Base-by-base conservation (phyloP, 2,797 vertebrate genomes). In the Microctenopoma steveboyesi region DNA sequence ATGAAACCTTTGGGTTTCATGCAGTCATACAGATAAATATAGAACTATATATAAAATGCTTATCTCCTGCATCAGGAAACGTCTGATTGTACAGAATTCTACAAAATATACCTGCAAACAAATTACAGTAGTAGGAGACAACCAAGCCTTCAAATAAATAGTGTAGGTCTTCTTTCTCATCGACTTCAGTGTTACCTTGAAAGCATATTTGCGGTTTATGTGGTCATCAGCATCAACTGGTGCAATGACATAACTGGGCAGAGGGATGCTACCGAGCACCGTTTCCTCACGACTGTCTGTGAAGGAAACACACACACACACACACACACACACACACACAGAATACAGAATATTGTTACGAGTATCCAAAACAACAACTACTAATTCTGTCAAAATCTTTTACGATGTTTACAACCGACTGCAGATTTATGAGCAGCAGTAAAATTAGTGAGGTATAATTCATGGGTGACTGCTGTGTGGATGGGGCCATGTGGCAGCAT, bases 281-380 rank as follows among this genome's bases (percentile, higher is more conserved):
- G 92, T 93, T 90, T 99, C 98, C 88, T 99, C 98, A 93, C 97
- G 94, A 91, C 97, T 99, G 87, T 99, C 98, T 99, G 93, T 84
- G 85, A 78, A 90, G 13, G 68, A 46, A 65, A 12, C 55, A 33
- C 30, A 7, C 30, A 53, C 45, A 70, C 51, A 66, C 18, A 74
- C 35, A 71, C 30, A 48, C 39, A 64, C 15, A 52, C 30, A 55
- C 45, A 72, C 48, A 64, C 18, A 76, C 33, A 72, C 30, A 48
- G 30, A 37, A 65, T 47, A 8, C 37, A 62, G 53, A 62, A 37
- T 46, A 49, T 55, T 64, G 55, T 74, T 50, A 68, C 39, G 47
- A n/a, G 6, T 18, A 25, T 63, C 42, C 25, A 59, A 68, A 74
- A 75, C 51, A 70, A 74, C 51, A 54, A 49, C 16, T 39, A 28